Conservation (phyloP, 2,113 vertebrate species). For the Ptyas mucosa region DNA sequence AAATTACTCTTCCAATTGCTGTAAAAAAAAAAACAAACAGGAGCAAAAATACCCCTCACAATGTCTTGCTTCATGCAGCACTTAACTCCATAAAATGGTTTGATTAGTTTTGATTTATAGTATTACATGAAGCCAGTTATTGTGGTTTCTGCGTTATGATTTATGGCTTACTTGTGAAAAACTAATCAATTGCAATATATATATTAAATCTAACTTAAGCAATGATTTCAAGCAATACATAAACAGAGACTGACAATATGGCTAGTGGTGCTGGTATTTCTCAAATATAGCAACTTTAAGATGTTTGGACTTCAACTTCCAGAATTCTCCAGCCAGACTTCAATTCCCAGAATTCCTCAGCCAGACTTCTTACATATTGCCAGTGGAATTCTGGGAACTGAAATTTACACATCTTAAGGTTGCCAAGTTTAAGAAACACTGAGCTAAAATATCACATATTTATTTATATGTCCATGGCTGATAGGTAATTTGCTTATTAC, state of each 20-base stretch:
- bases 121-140: neutral
- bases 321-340: neutral
- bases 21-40: neutral
- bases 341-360: no score
- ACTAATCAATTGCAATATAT: neutral
- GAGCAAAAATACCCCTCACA: neutral
- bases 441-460: no score
- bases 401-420: neutral
- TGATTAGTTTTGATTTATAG: neutral
- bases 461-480: neutral
- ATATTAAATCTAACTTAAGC: neutral
- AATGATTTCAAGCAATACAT: neutral
- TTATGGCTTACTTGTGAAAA: neutral
- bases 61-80: neutral
- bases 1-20: neutral
- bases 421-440: neutral
- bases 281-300: neutral
- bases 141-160: neutral
- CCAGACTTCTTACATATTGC: neutral
- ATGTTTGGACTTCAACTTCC: neutral
- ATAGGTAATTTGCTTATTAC: neutral
- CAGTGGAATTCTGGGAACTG: neutral
- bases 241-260: neutral
- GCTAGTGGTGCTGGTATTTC: neutral
- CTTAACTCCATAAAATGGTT: neutral